Conservation (phyloP, 2,797 vertebrate species). For the Crocodylus rhombifer region DNA sequence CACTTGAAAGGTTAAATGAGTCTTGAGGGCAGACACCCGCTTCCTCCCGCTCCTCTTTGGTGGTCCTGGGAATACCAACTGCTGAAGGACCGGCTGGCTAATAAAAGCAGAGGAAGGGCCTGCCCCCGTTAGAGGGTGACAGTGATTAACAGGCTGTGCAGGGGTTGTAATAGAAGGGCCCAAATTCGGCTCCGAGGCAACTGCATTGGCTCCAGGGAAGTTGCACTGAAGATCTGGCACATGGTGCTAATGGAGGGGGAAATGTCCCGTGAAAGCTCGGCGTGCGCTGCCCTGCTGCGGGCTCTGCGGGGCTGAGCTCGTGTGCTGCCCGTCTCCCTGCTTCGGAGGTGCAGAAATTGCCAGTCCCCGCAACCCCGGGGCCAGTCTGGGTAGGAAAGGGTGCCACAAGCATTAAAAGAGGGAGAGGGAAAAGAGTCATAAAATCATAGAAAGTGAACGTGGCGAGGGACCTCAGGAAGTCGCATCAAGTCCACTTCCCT, state of each 20-base stretch:
- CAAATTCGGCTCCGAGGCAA: accelerated
- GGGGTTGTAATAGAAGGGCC: not conserved
- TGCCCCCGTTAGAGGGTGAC: not conserved
- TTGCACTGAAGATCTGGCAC: not conserved
- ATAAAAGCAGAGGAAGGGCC: not conserved
- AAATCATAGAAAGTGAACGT: too few species aligned
- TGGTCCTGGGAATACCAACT: not conserved
- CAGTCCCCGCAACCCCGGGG: not conserved
- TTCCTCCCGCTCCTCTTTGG: not conserved
- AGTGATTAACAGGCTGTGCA: not conserved
- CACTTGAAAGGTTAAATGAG: not conserved
- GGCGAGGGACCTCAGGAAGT: too few species aligned
- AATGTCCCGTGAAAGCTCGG: not conserved
- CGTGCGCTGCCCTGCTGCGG: too few species aligned
- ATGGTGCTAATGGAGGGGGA: not conserved
- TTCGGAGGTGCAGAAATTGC: not conserved
- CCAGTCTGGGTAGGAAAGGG: not conserved
- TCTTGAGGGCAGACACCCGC: not conserved
- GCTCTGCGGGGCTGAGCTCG: not conserved
- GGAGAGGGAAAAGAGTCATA: not conserved
- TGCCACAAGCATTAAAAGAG: not conserved
- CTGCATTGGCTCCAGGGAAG: not conserved
- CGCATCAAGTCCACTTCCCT: too few species aligned
- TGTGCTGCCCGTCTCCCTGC: not conserved
- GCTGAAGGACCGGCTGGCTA: accelerated